These are phyloP conservation scores for Bembecia ichneumoniformis DNA, from an alignment of 2,888 invertebrate species.

Conservation along the genomic window DNA sequence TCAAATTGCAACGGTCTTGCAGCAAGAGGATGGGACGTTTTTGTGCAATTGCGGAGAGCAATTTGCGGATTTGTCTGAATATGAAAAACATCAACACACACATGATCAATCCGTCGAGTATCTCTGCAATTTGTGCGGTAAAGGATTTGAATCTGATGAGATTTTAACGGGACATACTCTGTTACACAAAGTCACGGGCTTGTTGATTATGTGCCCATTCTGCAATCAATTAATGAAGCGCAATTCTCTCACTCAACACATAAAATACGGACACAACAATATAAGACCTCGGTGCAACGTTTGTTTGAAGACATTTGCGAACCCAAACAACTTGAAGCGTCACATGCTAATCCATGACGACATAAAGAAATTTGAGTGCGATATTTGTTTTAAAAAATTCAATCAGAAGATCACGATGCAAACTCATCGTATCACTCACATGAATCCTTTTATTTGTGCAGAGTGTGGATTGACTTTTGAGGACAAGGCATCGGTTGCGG, in stretches of 20 bases:
- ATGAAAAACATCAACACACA: constrained; percentile 53
- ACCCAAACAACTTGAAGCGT: constrained; percentile 61
- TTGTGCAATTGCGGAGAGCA: constrained; percentile 61
- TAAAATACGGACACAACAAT: constrained; percentile 58
- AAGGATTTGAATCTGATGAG: constrained; percentile 59
- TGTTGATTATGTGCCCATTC: constrained; percentile 51
- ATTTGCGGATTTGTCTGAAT: constrained; percentile 50
- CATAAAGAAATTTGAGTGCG: constrained; percentile 58
- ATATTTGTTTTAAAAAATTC: constrained; percentile 58
- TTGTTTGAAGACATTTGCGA: constrained; percentile 62
- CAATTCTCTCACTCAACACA: constrained; percentile 57
- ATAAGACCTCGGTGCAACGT: constrained; percentile 53
- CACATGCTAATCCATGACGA: constrained; percentile 67
- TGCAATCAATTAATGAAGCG: constrained; percentile 51
- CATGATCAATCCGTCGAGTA: constrained; percentile 53
- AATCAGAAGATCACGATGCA: constrained; percentile 67
- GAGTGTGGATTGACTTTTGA: constrained; percentile 50
- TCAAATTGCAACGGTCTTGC: constrained; percentile 49
- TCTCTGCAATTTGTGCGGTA: constrained; percentile 56
- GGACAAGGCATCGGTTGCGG: constrained; percentile 26
- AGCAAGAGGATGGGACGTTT: constrained; percentile 55
- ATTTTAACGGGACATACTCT: constrained; percentile 59
- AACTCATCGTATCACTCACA: constrained; percentile 56
- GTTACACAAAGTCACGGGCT: constrained; percentile 45
- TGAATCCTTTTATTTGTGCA: constrained; percentile 45